These are phyloP conservation scores for Xyliphius kryptos DNA, from an alignment of 2,113 vertebrate species.

Conservation along the genomic window DNA sequence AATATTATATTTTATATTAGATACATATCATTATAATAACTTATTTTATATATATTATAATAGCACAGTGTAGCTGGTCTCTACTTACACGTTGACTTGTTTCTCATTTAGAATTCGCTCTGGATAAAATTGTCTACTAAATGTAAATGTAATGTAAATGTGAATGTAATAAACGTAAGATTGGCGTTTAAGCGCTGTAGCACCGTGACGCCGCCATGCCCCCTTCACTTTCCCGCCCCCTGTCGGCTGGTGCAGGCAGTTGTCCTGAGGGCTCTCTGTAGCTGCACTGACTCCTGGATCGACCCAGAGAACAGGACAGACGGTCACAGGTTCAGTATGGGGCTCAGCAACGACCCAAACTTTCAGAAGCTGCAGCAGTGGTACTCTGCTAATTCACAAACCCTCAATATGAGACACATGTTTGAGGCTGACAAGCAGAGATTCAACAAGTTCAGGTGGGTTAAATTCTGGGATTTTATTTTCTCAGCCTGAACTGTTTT, in stretches of 20 bases:
- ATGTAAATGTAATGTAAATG: too few relatives aligned
- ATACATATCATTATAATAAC: not conserved
- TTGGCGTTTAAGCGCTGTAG: too few relatives aligned
- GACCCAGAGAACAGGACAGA: slow-evolving; percentile 16
- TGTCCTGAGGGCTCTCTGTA: not conserved
- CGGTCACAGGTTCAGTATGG: slow-evolving; percentile 60
- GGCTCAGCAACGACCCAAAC: slow-evolving; percentile 71
- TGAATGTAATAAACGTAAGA: too few relatives aligned
- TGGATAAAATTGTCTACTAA: too few relatives aligned
- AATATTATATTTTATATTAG: not conserved
- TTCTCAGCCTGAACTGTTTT: too few relatives aligned
- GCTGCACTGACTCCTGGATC: not conserved
- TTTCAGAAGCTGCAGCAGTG: slow-evolving; percentile 79
- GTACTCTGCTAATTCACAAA: slow-evolving; percentile 66
- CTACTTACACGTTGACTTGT: too few relatives aligned
- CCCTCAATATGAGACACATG: slow-evolving; percentile 78
- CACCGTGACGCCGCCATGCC: not conserved
- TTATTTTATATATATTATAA: not conserved
- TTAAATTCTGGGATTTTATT: too few relatives aligned
- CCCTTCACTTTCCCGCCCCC: not conserved
- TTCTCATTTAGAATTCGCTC: too few relatives aligned
- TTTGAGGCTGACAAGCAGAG: slow-evolving; percentile 78
- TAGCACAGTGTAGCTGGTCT: too few relatives aligned
- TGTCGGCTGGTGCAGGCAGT: not conserved
- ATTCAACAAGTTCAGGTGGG: slow-evolving; percentile 80